Evolutionary conservation across 2,797 vertebrate species (phyloP).

Genomic region (Taeniopygia guttata): DNA sequence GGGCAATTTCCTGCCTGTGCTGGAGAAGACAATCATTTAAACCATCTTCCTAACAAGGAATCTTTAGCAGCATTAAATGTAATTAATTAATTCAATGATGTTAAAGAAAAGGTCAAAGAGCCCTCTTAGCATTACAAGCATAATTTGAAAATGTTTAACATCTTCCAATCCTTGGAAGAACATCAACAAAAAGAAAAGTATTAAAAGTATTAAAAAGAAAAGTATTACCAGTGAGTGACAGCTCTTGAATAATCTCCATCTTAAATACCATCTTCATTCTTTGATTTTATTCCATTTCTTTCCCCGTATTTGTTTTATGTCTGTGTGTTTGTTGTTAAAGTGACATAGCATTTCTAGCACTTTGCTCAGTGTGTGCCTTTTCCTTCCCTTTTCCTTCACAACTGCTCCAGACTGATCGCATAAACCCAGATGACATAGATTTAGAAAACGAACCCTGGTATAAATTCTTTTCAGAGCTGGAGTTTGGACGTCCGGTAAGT

Average conservation of each 20-base stretch:
- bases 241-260: constrained; percentile 8
- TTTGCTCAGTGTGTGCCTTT: constrained; percentile 77
- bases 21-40: background rate
- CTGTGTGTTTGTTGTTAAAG: constrained; percentile 34
- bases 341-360: constrained; percentile 67
- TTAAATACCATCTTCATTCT: constrained; percentile 18
- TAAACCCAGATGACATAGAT: constrained; percentile 97
- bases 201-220: background rate
- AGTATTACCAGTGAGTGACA: background rate
- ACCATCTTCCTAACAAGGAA: background rate
- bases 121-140: background rate
- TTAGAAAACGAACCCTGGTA: constrained; percentile 99
- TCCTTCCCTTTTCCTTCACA: constrained; percentile 80
- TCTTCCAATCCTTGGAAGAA: background rate
- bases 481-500: constrained; percentile 99
- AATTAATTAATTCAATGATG: background rate
- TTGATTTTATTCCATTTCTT: constrained; percentile 42
- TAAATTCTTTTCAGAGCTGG: constrained; percentile 99
- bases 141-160: background rate
- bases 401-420: constrained; percentile 89
- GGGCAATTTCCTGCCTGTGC: background rate
- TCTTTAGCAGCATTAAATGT: background rate
- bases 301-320: background rate
- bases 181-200: background rate
- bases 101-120: background rate